Evolutionary conservation across 2,113 vertebrate genomes (phyloP).

Genomic region (Upupa epops): DNA sequence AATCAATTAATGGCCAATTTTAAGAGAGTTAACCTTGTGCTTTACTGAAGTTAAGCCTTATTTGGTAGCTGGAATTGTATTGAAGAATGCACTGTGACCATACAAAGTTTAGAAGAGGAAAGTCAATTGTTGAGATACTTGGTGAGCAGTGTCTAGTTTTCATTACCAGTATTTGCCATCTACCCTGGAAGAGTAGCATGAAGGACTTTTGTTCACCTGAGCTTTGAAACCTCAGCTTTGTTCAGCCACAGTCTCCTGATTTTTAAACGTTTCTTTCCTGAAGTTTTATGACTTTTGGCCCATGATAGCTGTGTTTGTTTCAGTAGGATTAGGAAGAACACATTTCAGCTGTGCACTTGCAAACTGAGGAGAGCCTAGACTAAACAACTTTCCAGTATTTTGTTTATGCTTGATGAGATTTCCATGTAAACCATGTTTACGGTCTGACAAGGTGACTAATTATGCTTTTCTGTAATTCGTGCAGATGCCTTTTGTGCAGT

Average conservation of each 20-base stretch:
- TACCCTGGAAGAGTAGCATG: not conserved
- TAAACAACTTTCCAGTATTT: not conserved
- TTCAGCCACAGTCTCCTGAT: not conserved
- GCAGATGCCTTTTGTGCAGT: not conserved
- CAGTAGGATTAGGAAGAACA: not conserved
- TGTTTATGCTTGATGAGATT: not conserved
- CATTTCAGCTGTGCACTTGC: not conserved
- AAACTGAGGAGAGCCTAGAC: not conserved
- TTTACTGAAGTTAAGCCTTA: not conserved
- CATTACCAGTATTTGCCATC: not conserved
- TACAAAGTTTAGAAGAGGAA: not conserved
- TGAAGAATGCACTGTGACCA: too few relatives aligned
- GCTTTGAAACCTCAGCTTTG: not conserved
- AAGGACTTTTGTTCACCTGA: not conserved
- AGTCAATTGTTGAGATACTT: not conserved
- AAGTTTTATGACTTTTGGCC: not conserved
- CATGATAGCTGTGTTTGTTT: not conserved
- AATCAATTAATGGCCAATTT: not conserved
- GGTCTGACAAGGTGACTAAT: not conserved
- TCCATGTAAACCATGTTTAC: not conserved
- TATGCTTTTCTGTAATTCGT: not conserved
- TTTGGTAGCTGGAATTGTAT: not conserved
- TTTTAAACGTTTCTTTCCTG: not conserved
- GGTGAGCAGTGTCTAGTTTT: not conserved
- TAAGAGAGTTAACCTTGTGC: not conserved